These are phyloP conservation scores for Gortyna flavago DNA, from an alignment of 2,888 invertebrate species.

Conservation along the genomic window DNA sequence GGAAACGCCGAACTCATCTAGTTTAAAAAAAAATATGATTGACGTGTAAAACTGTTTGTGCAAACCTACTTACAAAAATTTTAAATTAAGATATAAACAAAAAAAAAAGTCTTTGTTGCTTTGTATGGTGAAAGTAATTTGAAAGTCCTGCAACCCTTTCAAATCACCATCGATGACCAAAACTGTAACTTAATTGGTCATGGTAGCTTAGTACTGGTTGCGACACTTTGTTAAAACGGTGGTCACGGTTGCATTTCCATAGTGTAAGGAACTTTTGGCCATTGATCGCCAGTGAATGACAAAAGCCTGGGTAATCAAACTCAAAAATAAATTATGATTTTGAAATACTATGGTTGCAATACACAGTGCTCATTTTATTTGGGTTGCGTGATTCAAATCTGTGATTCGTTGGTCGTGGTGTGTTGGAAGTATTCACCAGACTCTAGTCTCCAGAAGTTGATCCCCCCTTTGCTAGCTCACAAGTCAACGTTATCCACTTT, in stretches of 20 bases:
- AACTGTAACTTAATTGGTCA: neutral
- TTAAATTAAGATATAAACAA: neutral
- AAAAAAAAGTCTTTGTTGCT: neutral
- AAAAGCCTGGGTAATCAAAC: neutral
- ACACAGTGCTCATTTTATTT: neutral
- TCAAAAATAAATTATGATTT: neutral
- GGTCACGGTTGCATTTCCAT: slow-evolving; percentile 16
- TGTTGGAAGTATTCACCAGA: neutral
- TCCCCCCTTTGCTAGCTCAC: neutral
- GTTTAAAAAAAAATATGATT: too few species aligned
- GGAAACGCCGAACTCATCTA: too few species aligned
- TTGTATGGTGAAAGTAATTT: neutral
- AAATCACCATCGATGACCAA: neutral
- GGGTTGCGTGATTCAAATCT: neutral
- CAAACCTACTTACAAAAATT: too few species aligned
- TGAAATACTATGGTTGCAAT: too few species aligned
- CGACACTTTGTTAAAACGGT: too few species aligned
- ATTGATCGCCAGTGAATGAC: neutral
- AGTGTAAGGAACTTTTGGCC: neutral
- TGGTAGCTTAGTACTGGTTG: neutral
- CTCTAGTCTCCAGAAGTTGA: neutral
- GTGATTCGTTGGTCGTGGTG: neutral
- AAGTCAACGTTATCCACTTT: neutral
- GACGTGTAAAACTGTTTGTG: too few species aligned
- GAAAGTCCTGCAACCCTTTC: neutral